phyloP scores from a whole-genome alignment of 2,113 vertebrate species.

The Nibea coibor region DNA sequence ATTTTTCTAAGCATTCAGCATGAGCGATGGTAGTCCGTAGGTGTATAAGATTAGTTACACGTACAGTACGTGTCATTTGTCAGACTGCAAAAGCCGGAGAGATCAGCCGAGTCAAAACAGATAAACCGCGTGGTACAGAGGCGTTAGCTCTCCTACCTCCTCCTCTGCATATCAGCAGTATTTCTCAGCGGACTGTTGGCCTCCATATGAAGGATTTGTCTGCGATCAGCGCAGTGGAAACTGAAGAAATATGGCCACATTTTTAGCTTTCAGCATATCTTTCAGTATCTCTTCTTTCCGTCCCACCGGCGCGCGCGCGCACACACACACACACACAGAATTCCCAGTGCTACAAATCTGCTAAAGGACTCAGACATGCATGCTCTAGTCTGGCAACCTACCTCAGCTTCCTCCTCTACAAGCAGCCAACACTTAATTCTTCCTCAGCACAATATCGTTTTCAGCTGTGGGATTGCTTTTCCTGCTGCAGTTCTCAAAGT shows the following conservation, averaged over 20 bases:
- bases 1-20: neutral
- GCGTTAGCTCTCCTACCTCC: neutral
- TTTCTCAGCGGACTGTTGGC: slow-evolving; percentile 4
- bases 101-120: slow-evolving; percentile 1
- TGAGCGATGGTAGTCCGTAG: neutral
- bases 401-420: slow-evolving; percentile 27
- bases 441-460: slow-evolving; percentile 32
- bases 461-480: slow-evolving; percentile 41
- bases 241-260: slow-evolving; percentile 57
- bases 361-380: slow-evolving; percentile 47
- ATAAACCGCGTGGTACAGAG: neutral
- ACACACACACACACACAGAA: slow-evolving; percentile 7
- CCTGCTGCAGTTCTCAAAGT: slow-evolving; percentile 11
- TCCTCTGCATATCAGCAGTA: slow-evolving; percentile 43
- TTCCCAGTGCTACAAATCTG: slow-evolving; percentile 54
- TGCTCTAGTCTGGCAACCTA: slow-evolving; percentile 29
- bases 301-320: fast-evolving
- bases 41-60: slow-evolving; percentile 1
- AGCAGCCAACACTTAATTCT: slow-evolving; percentile 31
- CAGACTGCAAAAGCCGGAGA: neutral
- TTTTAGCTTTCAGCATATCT: slow-evolving; percentile 47
- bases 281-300: neutral
- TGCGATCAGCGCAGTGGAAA: slow-evolving; percentile 34
- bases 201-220: slow-evolving; percentile 30
- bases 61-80: neutral